Percentiles rank a stretch among this genome's conserved stretches.
phyloP scores from a whole-genome alignment of 2,888 invertebrate genomes.

The Isoperla grammatica region DNA sequence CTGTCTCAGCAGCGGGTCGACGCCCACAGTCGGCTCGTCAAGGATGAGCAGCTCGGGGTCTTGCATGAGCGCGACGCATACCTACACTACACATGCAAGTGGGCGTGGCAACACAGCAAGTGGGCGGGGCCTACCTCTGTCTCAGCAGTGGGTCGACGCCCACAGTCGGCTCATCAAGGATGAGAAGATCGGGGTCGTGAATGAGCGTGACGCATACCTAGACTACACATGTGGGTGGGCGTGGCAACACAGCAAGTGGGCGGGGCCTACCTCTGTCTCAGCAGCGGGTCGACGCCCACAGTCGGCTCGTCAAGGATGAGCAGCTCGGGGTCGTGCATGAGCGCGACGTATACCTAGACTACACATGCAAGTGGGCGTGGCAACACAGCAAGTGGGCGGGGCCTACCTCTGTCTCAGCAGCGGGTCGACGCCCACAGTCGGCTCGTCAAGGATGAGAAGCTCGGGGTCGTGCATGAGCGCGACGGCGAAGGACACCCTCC shows the following conservation, averaged over 20 bases:
- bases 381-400: too few relatives aligned
- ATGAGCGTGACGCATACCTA: conserved; percentile 84
- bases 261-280: conserved; percentile 58
- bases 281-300: conserved; percentile 85
- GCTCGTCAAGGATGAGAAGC: conserved; percentile 85
- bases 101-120: too few relatives aligned
- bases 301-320: conserved; percentile 90
- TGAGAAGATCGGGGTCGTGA: conserved; percentile 87
- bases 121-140: conserved; percentile 49
- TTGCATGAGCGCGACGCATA: conserved; percentile 80
- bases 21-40: conserved; percentile 91
- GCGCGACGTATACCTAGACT: conserved; percentile 56
- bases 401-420: conserved; percentile 63
- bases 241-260: too few relatives aligned
- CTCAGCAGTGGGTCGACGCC: conserved; percentile 86
- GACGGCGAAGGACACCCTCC: conserved; percentile 86
- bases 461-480: conserved; percentile 91
- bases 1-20: conserved; percentile 82
- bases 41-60: conserved; percentile 87
- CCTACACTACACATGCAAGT: too few relatives aligned
- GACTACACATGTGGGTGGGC: too few relatives aligned
- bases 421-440: conserved; percentile 90
- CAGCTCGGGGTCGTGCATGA: conserved; percentile 89
- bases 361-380: too few relatives aligned
- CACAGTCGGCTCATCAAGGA: conserved; percentile 89